Evolutionary conservation across 2,113 vertebrate species (phyloP), one percentile per base, ranked within the genome.

Genomic region (Rafetus swinhoei): DNA sequence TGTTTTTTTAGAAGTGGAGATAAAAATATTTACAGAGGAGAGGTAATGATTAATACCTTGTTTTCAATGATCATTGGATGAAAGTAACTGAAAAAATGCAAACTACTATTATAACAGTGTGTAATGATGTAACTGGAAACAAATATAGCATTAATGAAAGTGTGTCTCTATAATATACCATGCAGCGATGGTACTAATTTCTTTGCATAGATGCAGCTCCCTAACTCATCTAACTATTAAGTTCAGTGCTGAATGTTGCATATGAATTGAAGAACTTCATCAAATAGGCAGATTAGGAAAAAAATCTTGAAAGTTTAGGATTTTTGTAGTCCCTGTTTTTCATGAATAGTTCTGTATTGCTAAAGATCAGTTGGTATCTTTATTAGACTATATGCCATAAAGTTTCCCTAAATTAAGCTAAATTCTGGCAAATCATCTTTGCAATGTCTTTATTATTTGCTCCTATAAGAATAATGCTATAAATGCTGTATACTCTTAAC

Each of bases 401-500:
- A 3, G 39, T 62, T 85, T 1, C 62, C 39, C 2, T 0, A 52
- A 35, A 55, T 74, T 9, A 24, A 11, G 1, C 8, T 79, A 4
- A 69, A 91, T 74, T 85, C 14, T 50, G 16, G 7, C 7, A 80
- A 76, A 60, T 81, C 1, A 4, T 29, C 14, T 69, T 86, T 62
- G 1, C 5, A 91, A 21, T 56, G 3, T 1, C 88, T 83, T 45
- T 9, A 52, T 54, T 83, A 19, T 2, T 86, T 6, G 1, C 19
- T 16, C 6, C 54, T 82, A 59, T n/a, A 21, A 55, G 14, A 22
- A 1, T 10, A 0, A 57, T 19, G 11, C 2, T 2, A 32, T 12
- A 1, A 1, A 3, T 0, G 4, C 1, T 60, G 0, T 56, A 1
- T 52, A 13, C 62, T 79, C 57, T 50, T 21, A 35, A 35, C 16